Conservation (phyloP, 2,797 vertebrate genomes). For the Lepus townsendii region DNA sequence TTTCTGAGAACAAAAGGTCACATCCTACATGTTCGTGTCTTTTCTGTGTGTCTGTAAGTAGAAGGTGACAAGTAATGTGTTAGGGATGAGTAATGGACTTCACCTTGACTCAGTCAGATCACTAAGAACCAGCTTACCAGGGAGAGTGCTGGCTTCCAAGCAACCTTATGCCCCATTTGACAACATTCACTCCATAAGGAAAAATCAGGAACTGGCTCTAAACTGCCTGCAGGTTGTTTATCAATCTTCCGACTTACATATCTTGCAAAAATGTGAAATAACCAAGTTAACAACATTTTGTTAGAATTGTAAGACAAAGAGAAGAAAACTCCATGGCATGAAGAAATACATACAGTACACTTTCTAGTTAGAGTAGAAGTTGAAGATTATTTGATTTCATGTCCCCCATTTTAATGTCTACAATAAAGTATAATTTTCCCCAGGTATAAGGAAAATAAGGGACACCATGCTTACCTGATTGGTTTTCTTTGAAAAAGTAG, state of each 20-base stretch:
- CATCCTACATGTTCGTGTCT: slow-evolving; percentile 5
- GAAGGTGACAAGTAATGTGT: neutral
- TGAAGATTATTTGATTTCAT: slow-evolving; percentile 24
- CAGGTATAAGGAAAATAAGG: slow-evolving; percentile 17
- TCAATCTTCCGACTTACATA: slow-evolving; percentile 15
- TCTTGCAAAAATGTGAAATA: slow-evolving; percentile 1
- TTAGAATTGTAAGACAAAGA: slow-evolving; percentile 42
- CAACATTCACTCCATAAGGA: neutral
- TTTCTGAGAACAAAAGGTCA: slow-evolving; percentile 63
- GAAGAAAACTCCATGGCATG: neutral
- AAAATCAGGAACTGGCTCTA: neutral
- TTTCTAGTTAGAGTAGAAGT: slow-evolving; percentile 30
- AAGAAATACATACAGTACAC: no score
- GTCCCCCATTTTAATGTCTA: slow-evolving; percentile 23
- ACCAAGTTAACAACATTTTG: neutral
- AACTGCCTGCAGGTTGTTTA: neutral
- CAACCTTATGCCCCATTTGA: neutral
- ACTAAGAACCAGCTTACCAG: neutral
- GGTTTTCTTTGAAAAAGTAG: neutral
- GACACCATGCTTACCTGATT: neutral
- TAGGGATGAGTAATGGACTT: neutral
- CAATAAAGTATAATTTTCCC: neutral
- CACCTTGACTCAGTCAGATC: neutral
- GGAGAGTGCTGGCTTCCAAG: neutral
- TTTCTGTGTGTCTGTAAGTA: slow-evolving; percentile 36